Conservation (phyloP, 2,113 vertebrate species). For the Macquaria australasica region DNA sequence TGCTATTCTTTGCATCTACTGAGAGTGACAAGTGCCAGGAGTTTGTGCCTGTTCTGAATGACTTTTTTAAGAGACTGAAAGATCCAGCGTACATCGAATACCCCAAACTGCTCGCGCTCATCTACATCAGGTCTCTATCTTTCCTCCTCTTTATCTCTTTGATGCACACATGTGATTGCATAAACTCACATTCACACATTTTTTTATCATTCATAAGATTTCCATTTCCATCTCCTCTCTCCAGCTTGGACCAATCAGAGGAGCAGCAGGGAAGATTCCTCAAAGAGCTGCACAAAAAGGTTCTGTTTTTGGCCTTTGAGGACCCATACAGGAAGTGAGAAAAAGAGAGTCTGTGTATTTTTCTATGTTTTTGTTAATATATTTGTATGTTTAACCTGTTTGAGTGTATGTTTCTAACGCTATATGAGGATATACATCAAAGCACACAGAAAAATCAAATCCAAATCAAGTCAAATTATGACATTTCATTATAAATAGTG, state of each 20-base stretch:
- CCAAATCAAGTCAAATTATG: neutral
- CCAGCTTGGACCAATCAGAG: constrained; percentile 85
- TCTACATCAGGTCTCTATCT: constrained; percentile 86
- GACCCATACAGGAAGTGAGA: constrained; percentile 87
- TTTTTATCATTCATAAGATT: constrained; percentile 20
- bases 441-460: neutral
- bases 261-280: constrained; percentile 87
- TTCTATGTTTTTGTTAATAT: neutral
- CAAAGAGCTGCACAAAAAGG: constrained; percentile 87
- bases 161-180: neutral
- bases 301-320: constrained; percentile 89
- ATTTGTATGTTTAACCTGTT: constrained; percentile 9
- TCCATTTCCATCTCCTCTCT: constrained; percentile 35
- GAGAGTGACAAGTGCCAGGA: constrained; percentile 84
- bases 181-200: neutral
- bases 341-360: neutral
- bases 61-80: constrained; percentile 89
- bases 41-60: constrained; percentile 85
- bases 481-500: neutral
- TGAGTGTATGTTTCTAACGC: neutral
- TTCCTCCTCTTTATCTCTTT: neutral
- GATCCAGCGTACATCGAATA: constrained; percentile 91
- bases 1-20: constrained; percentile 88
- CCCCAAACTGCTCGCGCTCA: constrained; percentile 86
- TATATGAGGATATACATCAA: neutral